Evolutionary conservation across 2,113 vertebrate species (phyloP).

Genomic region (Syngnathoides biaculeatus): DNA sequence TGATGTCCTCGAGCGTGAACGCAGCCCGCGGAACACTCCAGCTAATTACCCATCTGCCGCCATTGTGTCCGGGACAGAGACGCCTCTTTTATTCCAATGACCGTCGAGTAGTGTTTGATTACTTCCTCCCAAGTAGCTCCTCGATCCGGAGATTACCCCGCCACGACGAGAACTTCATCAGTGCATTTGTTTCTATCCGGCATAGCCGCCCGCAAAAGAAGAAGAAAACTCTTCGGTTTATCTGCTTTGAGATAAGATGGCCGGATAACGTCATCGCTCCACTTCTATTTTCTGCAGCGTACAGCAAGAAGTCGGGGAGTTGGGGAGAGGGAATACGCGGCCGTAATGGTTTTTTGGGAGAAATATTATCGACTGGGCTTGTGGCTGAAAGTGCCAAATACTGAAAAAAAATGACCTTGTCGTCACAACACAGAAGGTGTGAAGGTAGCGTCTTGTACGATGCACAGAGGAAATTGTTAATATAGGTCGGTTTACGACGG

Average conservation of each 20-base stretch:
- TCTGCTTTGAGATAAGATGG: conserved; percentile 61
- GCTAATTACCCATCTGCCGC: conserved; percentile 67
- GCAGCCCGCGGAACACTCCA: conserved; percentile 55
- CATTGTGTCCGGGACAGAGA: conserved; percentile 56
- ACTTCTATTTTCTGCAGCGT: conserved; percentile 52
- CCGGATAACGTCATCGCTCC: conserved; percentile 47
- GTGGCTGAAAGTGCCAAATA: conserved; percentile 39
- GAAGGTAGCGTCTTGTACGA: neutral
- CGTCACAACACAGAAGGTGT: conserved; percentile 20
- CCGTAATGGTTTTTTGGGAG: conserved; percentile 63
- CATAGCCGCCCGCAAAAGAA: conserved; percentile 36
- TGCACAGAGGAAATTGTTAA: neutral
- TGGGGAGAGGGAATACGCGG: conserved; percentile 35
- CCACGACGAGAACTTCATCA: conserved; percentile 45
- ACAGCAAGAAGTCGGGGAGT: conserved; percentile 33
- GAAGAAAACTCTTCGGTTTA: conserved; percentile 50
- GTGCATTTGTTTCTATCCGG: conserved; percentile 32
- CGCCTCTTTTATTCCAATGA: conserved; percentile 63
- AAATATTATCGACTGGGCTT: conserved; percentile 63
- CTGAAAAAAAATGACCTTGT: conserved; percentile 37
- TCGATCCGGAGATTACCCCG: conserved; percentile 10
- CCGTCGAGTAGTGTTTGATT: conserved; percentile 63
- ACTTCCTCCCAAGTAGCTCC: conserved; percentile 49
- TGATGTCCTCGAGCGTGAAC: conserved; percentile 29
- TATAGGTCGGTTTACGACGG: too few relatives aligned